Evolutionary conservation across 2,888 invertebrate species (phyloP).

Genomic region (Oligia fasciuncula): DNA sequence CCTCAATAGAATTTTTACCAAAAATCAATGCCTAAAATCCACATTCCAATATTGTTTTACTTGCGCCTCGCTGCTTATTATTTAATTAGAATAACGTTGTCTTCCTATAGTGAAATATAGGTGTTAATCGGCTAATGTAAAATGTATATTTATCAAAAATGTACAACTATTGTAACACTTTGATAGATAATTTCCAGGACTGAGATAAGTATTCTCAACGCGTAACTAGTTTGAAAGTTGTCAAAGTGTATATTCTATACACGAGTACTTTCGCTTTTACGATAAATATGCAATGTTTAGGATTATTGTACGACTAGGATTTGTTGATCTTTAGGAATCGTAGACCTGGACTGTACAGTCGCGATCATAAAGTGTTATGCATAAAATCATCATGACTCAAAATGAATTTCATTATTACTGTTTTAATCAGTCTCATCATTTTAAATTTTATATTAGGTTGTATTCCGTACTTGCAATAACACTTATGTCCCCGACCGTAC

Average conservation of each 20-base stretch:
- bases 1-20: conserved; percentile 74
- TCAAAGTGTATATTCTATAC: conserved; percentile 54
- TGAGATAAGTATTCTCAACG: conserved; percentile 45
- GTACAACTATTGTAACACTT: conserved; percentile 54
- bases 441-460: conserved; percentile 45
- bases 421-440: conserved; percentile 21
- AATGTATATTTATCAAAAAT: conserved; percentile 63
- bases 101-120: conserved; percentile 82
- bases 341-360: conserved; percentile 40
- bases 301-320: conserved; percentile 59
- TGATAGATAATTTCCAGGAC: conserved; percentile 43
- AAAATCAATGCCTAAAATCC: conserved; percentile 75
- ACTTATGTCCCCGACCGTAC: conserved; percentile 64
- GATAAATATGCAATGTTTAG: conserved; percentile 61
- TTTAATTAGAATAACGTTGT: conserved; percentile 74
- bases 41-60: conserved; percentile 75
- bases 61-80: conserved; percentile 68
- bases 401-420: conserved; percentile 43
- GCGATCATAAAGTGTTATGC: conserved; percentile 53
- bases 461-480: conserved; percentile 35
- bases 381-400: conserved; percentile 40
- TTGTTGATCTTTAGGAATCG: conserved; percentile 53
- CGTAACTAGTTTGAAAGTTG: conserved; percentile 36
- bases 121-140: conserved; percentile 66
- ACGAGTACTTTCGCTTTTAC: conserved; percentile 51